These are phyloP conservation scores for Sminthopsis crassicaudata DNA, from an alignment of 2,113 vertebrate genomes.

Conservation along the genomic window DNA sequence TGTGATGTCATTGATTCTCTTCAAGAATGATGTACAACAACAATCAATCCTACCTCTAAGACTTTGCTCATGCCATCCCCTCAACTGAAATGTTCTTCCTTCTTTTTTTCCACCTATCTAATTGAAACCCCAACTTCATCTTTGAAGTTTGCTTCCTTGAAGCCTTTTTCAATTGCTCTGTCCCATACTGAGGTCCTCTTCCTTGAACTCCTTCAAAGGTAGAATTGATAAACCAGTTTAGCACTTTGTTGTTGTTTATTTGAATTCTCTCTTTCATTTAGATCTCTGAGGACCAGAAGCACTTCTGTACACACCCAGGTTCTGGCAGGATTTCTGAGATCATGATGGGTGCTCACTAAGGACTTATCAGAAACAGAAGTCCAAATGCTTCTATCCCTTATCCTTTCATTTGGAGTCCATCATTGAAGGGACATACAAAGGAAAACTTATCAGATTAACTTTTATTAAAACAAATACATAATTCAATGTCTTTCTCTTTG, in stretches of 20 bases:
- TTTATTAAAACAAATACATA: slow-evolving; percentile 67
- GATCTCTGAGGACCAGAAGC: neutral
- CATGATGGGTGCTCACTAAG: neutral
- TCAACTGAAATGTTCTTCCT: neutral
- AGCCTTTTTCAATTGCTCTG: neutral
- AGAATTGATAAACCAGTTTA: neutral
- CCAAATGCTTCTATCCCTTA: neutral
- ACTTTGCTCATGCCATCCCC: neutral
- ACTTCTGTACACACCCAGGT: neutral
- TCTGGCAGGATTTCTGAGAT: neutral
- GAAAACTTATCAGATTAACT: neutral
- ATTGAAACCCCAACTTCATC: neutral
- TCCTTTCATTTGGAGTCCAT: neutral
- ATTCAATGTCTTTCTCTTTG: slow-evolving; percentile 18
- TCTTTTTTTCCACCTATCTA: neutral
- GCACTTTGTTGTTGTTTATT: neutral
- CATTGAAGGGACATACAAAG: slow-evolving; percentile 37
- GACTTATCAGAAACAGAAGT: neutral
- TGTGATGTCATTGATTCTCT: neutral
- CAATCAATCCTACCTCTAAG: neutral
- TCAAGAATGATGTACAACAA: neutral
- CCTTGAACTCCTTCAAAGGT: neutral
- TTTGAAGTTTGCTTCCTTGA: neutral
- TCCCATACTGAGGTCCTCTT: neutral
- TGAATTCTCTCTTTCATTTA: neutral